Conservation (phyloP, 2,113 vertebrate species). For the Ciconia maguari region DNA sequence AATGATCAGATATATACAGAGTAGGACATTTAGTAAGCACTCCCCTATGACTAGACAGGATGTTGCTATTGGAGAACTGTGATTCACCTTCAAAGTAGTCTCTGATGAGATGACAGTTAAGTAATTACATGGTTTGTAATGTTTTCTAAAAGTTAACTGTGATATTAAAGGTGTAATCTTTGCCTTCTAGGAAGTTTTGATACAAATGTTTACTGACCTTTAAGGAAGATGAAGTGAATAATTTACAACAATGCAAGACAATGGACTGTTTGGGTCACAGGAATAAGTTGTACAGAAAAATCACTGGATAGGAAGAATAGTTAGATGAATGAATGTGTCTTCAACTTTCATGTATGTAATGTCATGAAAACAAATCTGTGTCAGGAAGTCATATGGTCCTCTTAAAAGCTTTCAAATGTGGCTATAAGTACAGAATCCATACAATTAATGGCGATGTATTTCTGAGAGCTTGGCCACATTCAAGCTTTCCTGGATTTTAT, state of each 20-base stretch:
- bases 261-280: neutral
- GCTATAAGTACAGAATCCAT: neutral
- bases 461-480: neutral
- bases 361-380: neutral
- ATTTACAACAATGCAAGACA: neutral
- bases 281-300: neutral
- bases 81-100: conserved; percentile 19
- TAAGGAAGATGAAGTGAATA: neutral
- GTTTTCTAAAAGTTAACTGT: neutral
- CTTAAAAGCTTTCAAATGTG: neutral
- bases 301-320: neutral
- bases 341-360: neutral
- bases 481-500: neutral
- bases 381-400: neutral
- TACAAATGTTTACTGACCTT: neutral
- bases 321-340: neutral
- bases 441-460: neutral
- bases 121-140: neutral
- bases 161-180: neutral
- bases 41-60: conserved; percentile 29
- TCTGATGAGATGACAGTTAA: conserved; percentile 4
- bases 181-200: neutral
- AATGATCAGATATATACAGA: neutral
- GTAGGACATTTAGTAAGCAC: neutral
- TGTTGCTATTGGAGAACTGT: neutral